A percentile compares a stretch with the other conserved stretches of the same genome.
These are phyloP conservation scores for Chrysodeixis includens DNA, from an alignment of 2,888 invertebrate species.

Conservation along the genomic window DNA sequence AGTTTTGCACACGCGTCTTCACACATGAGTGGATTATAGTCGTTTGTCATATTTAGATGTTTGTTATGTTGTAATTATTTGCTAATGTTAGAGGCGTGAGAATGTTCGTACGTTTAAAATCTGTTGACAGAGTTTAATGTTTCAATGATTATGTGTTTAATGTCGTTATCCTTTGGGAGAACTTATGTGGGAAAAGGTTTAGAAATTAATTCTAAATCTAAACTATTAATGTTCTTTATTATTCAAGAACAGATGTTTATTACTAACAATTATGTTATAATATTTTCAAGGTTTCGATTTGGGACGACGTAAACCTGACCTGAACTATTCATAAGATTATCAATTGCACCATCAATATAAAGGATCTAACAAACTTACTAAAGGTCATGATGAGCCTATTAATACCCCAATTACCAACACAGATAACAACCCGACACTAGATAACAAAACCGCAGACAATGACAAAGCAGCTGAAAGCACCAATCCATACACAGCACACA, in stretches of 20 bases:
- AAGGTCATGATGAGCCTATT: neutral
- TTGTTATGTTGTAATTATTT: conserved; percentile 79
- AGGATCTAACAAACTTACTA: neutral
- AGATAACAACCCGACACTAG: neutral
- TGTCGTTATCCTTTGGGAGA: neutral
- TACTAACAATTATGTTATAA: too few species aligned
- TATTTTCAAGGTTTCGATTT: too few species aligned
- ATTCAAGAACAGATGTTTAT: too few species aligned
- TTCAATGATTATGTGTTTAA: conserved; percentile 5
- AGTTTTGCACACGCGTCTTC: conserved; percentile 77
- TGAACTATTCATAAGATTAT: too few species aligned
- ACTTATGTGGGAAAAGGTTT: neutral
- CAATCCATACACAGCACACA: conserved; percentile 64
- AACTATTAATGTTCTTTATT: too few species aligned
- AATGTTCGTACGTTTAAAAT: conserved; percentile 57
- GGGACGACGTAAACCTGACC: too few species aligned
- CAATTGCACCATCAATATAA: too few species aligned
- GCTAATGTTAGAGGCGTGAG: conserved; percentile 80
- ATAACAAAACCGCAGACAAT: neutral
- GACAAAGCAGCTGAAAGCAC: conserved; percentile 23
- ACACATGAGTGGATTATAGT: conserved; percentile 83
- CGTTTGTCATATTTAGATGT: conserved; percentile 86
- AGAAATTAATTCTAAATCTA: too few species aligned
- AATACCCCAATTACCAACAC: neutral
- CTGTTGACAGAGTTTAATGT: conserved; percentile 7